Percentiles rank a stretch among this genome's conserved stretches.
phyloP scores from a whole-genome alignment of 2,113 vertebrate species.

The Lontra canadensis region DNA sequence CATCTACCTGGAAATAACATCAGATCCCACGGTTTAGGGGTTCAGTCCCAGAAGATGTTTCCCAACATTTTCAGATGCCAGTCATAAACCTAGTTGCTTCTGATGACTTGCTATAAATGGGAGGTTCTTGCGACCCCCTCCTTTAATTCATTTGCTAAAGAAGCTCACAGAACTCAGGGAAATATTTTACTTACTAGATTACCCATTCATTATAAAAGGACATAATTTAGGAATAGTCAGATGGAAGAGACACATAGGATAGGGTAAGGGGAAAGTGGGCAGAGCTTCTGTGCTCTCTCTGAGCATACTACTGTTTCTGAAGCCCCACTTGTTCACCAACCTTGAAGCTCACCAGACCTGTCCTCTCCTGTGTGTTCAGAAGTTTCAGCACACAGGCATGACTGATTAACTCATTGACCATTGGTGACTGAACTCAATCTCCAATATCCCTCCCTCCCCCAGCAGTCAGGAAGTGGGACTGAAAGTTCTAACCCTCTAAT shows the following conservation, averaged over 20 bases:
- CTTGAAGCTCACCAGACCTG: background rate
- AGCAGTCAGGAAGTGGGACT: background rate
- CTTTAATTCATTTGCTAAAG: background rate
- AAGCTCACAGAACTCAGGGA: background rate
- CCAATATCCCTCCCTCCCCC: rapidly evolving
- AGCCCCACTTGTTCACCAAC: background rate
- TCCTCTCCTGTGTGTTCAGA: background rate
- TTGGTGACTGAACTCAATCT: background rate
- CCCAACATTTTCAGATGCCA: background rate
- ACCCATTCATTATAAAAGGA: background rate
- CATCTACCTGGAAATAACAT: background rate
- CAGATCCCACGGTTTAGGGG: background rate
- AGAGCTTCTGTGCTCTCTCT: background rate
- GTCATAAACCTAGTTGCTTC: background rate
- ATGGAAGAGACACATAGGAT: background rate
- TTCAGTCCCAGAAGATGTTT: background rate
- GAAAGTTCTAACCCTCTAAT: background rate
- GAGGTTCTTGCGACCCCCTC: background rate
- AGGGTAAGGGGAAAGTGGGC: too few relatives aligned
- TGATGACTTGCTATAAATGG: background rate
- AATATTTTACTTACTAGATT: background rate
- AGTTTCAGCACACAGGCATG: background rate
- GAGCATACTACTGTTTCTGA: background rate
- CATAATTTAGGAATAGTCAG: background rate
- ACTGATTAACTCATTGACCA: background rate